Conservation (phyloP, 2,888 invertebrate genomes). For the Calameuta pallipes region DNA sequence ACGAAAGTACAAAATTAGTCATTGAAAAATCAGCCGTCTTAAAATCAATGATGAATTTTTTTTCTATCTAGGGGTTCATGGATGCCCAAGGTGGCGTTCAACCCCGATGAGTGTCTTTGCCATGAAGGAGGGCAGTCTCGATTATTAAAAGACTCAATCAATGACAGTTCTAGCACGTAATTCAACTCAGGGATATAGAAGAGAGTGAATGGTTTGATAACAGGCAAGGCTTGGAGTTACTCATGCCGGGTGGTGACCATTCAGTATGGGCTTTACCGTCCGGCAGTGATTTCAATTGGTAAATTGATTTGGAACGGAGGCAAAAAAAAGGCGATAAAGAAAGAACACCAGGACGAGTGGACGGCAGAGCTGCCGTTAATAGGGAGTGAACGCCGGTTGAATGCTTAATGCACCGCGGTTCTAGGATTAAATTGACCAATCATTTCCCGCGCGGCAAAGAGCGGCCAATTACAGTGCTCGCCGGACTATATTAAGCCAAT, state of each 20-base stretch:
- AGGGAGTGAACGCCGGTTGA: slow-evolving; percentile 64
- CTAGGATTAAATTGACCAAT: slow-evolving; percentile 67
- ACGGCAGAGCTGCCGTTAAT: slow-evolving; percentile 54
- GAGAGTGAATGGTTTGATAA: slow-evolving; percentile 48
- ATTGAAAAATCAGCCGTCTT: neutral
- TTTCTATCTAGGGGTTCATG: neutral
- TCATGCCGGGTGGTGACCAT: slow-evolving; percentile 9
- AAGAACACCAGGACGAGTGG: slow-evolving; percentile 25
- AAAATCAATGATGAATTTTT: neutral
- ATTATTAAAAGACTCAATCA: neutral
- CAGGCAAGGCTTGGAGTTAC: slow-evolving; percentile 23
- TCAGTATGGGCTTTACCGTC: slow-evolving; percentile 20
- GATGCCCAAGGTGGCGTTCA: neutral
- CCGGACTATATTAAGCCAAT: slow-evolving; percentile 76
- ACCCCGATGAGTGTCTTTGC: neutral
- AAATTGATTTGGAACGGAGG: slow-evolving; percentile 57
- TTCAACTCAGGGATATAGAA: slow-evolving; percentile 11
- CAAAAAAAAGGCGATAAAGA: slow-evolving; percentile 31
- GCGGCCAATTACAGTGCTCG: slow-evolving; percentile 72
- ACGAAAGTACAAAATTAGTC: neutral
- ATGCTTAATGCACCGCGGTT: slow-evolving; percentile 64
- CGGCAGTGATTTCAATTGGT: slow-evolving; percentile 64
- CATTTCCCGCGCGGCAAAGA: slow-evolving; percentile 69
- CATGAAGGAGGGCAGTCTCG: neutral
- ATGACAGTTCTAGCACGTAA: neutral